Evolutionary conservation across 1,140 invertebrate species (phyloP), one percentile per base, ranked within the genome.

Genomic region (Stegodyphus dumicola): DNA sequence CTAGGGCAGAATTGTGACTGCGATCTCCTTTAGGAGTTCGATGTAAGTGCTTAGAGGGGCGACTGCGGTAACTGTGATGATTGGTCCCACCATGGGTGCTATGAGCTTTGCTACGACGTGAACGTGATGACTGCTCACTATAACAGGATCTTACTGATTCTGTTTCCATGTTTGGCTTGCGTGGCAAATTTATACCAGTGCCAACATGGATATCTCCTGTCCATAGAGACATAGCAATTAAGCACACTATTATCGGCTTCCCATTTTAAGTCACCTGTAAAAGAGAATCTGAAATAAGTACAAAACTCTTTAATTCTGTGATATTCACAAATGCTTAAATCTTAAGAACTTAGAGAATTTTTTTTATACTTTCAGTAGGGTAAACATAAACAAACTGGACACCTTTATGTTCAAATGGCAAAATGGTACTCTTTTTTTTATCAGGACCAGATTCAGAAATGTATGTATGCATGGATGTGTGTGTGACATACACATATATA

Each of bases 21-120:
- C 90, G 88, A 51, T 91, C 90, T 64, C 67, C 86, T 56, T 86
- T 83, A n/a, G 87, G 87, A 10, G 87, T 86, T 11, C 88, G 81
- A 85, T 88, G 86, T 70, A 79, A 81, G 75, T 88, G 78, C 60
- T 73, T 76, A 10, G 85, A 77, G 7, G 73, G 67, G 7, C 85
- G 76, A 18, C 71, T 85, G 54, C 85, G 75, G 33, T 87, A 67
- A 48, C 77, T 49, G 13, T 88, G 77, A 69, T 87, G 87, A 74
- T 84, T 79, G 33, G 76, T 69, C 11, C 77, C 52, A 13, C 83
- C 77, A 80, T 86, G 76, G 33, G 67, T 87, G n/a, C 77, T 77
- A 52, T 88, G 87, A 17, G 79, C 85, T 60, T 86, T 13, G 48
- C 86, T 87, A 7, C 87, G 78, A 10, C 87, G 71, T 51, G 87